A percentile compares a stretch with the other conserved stretches of the same genome.
phyloP scores from a whole-genome alignment of 1,140 invertebrate species.

The Drosophila gunungcola region DNA sequence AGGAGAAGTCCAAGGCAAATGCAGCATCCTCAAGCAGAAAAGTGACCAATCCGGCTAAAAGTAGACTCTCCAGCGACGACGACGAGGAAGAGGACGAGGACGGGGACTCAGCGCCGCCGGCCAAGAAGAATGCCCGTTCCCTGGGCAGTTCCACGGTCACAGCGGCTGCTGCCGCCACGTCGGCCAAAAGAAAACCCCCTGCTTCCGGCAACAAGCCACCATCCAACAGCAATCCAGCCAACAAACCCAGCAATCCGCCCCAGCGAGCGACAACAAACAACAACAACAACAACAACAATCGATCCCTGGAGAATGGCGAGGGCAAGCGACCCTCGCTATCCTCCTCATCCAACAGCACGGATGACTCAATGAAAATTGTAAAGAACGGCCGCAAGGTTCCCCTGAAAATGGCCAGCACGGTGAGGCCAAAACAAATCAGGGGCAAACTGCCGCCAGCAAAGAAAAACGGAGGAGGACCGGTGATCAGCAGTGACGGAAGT shows the following conservation, averaged over 20 bases:
- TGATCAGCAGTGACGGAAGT: conserved; percentile 70
- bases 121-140: conserved; percentile 58
- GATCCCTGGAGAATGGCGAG: conserved; percentile 82
- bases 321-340: conserved; percentile 66
- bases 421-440: conserved; percentile 71
- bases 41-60: conserved; percentile 60
- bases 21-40: conserved; percentile 1
- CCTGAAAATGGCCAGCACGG: conserved; percentile 81
- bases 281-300: conserved; percentile 4
- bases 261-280: neutral
- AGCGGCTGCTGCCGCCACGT: conserved; percentile 33
- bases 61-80: conserved; percentile 62
- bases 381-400: conserved; percentile 74
- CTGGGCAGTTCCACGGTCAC: conserved; percentile 35
- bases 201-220: conserved; percentile 10
- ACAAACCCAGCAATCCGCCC: conserved; percentile 26
- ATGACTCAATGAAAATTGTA: conserved; percentile 55
- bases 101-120: conserved; percentile 73
- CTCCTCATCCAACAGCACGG: conserved; percentile 81
- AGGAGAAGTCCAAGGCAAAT: conserved; percentile 48
- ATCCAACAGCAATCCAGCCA: neutral
- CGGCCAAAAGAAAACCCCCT: conserved; percentile 66
- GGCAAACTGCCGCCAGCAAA: conserved; percentile 69
- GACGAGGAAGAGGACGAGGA: conserved; percentile 58
- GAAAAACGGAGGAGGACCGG: conserved; percentile 67